Conservation (phyloP, 2,113 vertebrate genomes). For the Pteronura brasiliensis region DNA sequence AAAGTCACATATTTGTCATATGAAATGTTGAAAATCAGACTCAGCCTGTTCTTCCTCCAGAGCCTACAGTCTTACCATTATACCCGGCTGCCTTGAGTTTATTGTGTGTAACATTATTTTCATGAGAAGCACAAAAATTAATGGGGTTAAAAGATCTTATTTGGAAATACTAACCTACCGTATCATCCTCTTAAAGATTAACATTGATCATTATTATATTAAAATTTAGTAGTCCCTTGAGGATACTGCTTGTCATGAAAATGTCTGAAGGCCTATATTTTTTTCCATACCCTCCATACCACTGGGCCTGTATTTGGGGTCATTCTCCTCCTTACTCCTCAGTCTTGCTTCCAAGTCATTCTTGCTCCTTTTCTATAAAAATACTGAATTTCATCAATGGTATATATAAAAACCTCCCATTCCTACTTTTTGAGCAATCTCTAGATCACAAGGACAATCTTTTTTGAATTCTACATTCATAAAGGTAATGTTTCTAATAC, state of each 20-base stretch:
- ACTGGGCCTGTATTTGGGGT: background rate
- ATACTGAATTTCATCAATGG: background rate
- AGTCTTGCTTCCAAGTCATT: background rate
- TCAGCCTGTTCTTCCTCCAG: background rate
- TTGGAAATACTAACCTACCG: background rate
- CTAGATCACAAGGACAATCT: background rate
- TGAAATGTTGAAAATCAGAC: background rate
- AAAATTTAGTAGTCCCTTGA: background rate
- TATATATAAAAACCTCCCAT: rapidly evolving
- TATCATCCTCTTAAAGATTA: background rate
- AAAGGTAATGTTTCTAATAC: background rate
- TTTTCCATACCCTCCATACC: background rate
- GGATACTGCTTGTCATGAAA: background rate
- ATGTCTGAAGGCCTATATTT: background rate
- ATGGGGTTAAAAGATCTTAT: background rate
- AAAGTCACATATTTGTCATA: background rate
- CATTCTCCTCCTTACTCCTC: background rate
- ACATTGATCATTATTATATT: background rate
- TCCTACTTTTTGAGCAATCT: background rate
- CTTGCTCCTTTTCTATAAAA: background rate
- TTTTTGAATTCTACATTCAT: background rate
- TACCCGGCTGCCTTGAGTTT: background rate
- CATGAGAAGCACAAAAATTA: background rate
- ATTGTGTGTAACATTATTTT: constrained; percentile 25
- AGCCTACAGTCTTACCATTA: background rate